A percentile compares a stretch with the other conserved stretches of the same genome.
phyloP scores from a whole-genome alignment of 2,888 invertebrate genomes.

The Fabriciana adippe region DNA sequence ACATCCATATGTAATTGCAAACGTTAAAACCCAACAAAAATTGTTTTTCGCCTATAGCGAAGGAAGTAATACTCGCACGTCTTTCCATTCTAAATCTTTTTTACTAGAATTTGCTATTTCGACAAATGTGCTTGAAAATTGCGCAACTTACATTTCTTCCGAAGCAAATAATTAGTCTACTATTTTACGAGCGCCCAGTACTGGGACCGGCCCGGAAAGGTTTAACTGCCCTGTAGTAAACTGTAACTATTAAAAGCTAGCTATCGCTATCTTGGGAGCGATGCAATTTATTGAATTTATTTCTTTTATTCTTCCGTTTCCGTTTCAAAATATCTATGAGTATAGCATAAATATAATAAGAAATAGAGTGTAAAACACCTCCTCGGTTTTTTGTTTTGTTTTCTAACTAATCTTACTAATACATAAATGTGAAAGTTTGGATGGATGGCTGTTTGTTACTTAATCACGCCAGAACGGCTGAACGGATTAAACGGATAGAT shows the following conservation, averaged over 20 bases:
- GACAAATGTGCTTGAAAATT: conserved; percentile 9
- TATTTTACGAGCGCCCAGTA: conserved; percentile 26
- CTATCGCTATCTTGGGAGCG: conserved; percentile 32
- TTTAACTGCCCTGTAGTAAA: conserved; percentile 39
- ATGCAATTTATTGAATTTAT: conserved; percentile 36
- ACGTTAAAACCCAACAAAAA: too few relatives aligned
- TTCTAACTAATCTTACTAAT: too few relatives aligned
- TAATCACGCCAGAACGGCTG: too few relatives aligned
- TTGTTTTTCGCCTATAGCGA: too few relatives aligned
- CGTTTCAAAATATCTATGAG: conserved; percentile 13
- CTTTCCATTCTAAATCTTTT: conserved; percentile 2
- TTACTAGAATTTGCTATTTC: conserved; percentile 6
- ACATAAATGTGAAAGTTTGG: too few relatives aligned
- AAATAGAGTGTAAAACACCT: too few relatives aligned
- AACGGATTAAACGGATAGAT: too few relatives aligned
- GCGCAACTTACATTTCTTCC: conserved; percentile 15
- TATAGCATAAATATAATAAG: neutral
- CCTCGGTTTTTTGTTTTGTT: too few relatives aligned
- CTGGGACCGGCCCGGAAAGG: conserved; percentile 31
- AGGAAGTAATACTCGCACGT: too few relatives aligned
- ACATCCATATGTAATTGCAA: too few relatives aligned
- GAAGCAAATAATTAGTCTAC: conserved; percentile 18
- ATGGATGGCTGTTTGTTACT: too few relatives aligned
- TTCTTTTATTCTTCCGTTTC: conserved; percentile 22
- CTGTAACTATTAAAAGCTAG: conserved; percentile 40